Conservation (phyloP, 1,140 invertebrate genomes). For the Drosophila teissieri region DNA sequence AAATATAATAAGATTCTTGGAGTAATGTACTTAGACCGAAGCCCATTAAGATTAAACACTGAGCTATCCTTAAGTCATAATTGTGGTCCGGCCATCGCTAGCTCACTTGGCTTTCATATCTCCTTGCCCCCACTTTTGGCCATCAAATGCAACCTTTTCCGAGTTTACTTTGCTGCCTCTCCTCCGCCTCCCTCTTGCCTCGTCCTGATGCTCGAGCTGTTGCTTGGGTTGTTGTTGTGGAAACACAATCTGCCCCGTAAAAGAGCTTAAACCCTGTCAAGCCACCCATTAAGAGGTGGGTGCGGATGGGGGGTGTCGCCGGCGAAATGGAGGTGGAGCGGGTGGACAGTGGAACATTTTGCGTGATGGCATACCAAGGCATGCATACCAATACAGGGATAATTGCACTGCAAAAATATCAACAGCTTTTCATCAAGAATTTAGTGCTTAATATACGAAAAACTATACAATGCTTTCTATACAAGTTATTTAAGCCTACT, state of each 20-base stretch:
- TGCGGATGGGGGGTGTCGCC: neutral
- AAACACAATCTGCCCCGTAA: slow-evolving; percentile 82
- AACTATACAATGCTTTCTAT: neutral
- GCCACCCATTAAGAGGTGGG: slow-evolving; percentile 79
- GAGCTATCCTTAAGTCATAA: slow-evolving; percentile 16
- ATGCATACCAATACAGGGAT: slow-evolving; percentile 55
- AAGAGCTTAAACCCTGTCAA: slow-evolving; percentile 83
- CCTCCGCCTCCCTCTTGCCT: slow-evolving; percentile 26
- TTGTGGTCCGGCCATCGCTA: slow-evolving; percentile 29
- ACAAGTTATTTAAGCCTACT: too few species aligned
- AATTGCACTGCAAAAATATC: neutral
- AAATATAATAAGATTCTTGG: neutral
- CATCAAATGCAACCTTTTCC: slow-evolving; percentile 55
- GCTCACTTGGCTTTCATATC: slow-evolving; percentile 28
- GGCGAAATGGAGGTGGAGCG: neutral
- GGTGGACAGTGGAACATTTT: slow-evolving; percentile 61
- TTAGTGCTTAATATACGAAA: too few species aligned
- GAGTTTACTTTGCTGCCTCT: slow-evolving; percentile 51
- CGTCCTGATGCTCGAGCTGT: slow-evolving; percentile 39
- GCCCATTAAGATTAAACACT: slow-evolving; percentile 1
- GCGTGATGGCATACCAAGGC: slow-evolving; percentile 75
- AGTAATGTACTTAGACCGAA: neutral
- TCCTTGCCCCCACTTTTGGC: slow-evolving; percentile 1
- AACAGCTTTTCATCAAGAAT: neutral
- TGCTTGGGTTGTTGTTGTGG: slow-evolving; percentile 56